Percentiles rank a stretch among this genome's conserved stretches.
Evolutionary conservation across 2,888 invertebrate genomes (phyloP).

Genomic region (Eupelmus urozonus): DNA sequence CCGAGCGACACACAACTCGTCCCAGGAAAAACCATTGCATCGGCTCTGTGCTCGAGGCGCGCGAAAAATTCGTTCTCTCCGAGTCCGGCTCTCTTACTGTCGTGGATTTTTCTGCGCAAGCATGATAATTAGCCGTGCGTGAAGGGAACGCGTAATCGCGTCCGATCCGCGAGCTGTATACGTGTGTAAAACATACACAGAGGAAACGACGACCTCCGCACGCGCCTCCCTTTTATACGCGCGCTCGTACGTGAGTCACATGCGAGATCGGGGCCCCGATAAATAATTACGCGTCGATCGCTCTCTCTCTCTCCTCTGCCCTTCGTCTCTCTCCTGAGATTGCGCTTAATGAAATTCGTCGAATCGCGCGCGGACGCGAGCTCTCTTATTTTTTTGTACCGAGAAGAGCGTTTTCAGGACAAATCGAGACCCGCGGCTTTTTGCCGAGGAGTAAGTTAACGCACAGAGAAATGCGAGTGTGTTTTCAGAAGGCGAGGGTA

Average conservation of each 20-base stretch:
- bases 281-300: conserved; percentile 69
- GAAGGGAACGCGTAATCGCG: conserved; percentile 51
- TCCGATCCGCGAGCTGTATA: background rate
- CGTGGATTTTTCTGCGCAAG: conserved; percentile 47
- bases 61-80: conserved; percentile 50
- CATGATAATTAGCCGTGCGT: conserved; percentile 59
- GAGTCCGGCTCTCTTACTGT: background rate
- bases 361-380: conserved; percentile 44
- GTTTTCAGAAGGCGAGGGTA: too few species aligned
- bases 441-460: too few species aligned
- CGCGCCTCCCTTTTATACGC: conserved; percentile 41
- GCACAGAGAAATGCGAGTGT: too few species aligned
- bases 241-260: conserved; percentile 68
- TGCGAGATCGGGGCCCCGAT: conserved; percentile 67
- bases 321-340: conserved; percentile 15
- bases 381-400: conserved; percentile 5
- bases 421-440: conserved; percentile 51
- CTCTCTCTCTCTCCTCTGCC: conserved; percentile 42
- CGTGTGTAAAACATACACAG: conserved; percentile 17
- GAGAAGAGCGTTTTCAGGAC: conserved; percentile 45
- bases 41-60: conserved; percentile 25
- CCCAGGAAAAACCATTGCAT: conserved; percentile 18
- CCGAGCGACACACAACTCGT: too few species aligned
- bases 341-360: conserved; percentile 57
- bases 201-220: conserved; percentile 26